Evolutionary conservation across 2,113 vertebrate genomes (phyloP).

Genomic region (Suricata suricatta): DNA sequence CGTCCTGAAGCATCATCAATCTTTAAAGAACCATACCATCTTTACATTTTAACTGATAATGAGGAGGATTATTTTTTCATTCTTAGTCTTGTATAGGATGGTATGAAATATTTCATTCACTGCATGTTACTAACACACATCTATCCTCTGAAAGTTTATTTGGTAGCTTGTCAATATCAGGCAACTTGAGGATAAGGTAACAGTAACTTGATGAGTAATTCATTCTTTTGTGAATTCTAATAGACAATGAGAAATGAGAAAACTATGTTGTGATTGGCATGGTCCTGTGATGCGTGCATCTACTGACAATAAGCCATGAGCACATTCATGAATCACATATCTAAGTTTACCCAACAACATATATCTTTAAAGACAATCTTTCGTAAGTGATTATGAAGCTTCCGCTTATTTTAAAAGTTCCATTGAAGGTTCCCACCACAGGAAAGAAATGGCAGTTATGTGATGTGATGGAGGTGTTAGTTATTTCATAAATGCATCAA

Average conservation of each 20-base stretch:
- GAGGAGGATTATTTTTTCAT: not conserved
- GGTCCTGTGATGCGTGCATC: not conserved
- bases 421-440: not conserved
- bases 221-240: not conserved
- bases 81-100: not conserved
- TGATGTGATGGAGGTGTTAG: not conserved
- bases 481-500: not conserved
- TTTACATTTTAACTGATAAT: not conserved
- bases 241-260: not conserved
- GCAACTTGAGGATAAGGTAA: not conserved
- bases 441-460: too few relatives aligned
- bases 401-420: not conserved
- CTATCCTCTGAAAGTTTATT: not conserved
- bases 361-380: not conserved
- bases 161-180: not conserved
- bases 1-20: not conserved
- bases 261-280: not conserved
- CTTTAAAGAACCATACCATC: not conserved
- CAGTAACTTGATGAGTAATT: not conserved
- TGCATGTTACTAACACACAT: not conserved
- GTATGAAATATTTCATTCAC: not conserved
- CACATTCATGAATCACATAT: accelerated
- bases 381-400: not conserved
- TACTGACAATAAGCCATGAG: not conserved
- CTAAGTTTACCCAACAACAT: not conserved